Conservation (phyloP, 2,888 invertebrate species). For the Acanthosoma haemorrhoidale region DNA sequence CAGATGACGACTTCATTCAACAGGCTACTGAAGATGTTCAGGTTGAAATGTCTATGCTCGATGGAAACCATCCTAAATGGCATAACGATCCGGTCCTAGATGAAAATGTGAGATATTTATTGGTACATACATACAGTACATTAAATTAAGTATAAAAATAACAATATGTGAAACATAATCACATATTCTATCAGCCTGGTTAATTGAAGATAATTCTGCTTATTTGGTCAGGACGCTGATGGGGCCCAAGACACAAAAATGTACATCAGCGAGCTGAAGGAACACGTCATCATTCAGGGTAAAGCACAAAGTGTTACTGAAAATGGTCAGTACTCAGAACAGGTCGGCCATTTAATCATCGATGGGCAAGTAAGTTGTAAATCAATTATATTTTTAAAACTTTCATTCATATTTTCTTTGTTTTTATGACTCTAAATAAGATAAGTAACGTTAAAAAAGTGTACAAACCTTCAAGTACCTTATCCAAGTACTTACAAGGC, state of each 20-base stretch:
- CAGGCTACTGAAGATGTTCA: constrained; percentile 44
- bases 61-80: constrained; percentile 40
- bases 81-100: constrained; percentile 39
- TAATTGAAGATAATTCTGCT: background rate
- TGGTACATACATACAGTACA: background rate
- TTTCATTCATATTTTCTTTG: too few species aligned
- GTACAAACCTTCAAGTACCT: too few species aligned
- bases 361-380: constrained; percentile 41
- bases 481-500: too few species aligned
- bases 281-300: constrained; percentile 51
- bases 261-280: constrained; percentile 52
- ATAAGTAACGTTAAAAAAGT: too few species aligned
- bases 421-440: too few species aligned
- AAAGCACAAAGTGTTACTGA: constrained; percentile 42
- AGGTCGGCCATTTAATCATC: constrained; percentile 43
- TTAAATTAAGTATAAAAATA: too few species aligned
- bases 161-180: too few species aligned
- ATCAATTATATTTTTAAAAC: too few species aligned
- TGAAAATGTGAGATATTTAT: constrained; percentile 32
- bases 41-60: constrained; percentile 45
- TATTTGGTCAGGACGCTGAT: constrained; percentile 27
- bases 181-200: background rate
- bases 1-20: constrained; percentile 43
- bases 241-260: constrained; percentile 46
- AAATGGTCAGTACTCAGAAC: constrained; percentile 40